Conservation (phyloP, 2,113 vertebrate species). For the Turdus rufiventris region DNA sequence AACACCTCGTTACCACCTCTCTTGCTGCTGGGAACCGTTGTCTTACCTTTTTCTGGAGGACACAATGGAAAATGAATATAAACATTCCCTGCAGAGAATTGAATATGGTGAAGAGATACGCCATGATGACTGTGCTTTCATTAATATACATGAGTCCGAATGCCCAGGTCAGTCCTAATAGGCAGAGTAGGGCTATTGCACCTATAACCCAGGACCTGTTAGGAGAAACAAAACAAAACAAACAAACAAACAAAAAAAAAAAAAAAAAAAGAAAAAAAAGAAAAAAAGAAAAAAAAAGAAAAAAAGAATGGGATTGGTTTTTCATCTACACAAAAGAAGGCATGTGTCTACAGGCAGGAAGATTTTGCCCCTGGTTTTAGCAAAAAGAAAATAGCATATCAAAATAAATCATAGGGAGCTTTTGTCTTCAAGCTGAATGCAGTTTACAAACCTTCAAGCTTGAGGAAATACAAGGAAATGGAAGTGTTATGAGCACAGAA, state of each 20-base stretch:
- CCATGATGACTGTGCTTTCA: constrained; percentile 99
- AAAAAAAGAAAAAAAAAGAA: neutral
- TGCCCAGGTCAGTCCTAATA: constrained; percentile 97
- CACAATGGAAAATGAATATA: constrained; percentile 99
- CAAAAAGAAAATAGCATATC: neutral
- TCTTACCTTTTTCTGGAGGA: constrained; percentile 97
- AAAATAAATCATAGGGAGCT: neutral
- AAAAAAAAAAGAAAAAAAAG: neutral
- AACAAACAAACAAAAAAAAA: neutral
- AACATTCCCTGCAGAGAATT: constrained; percentile 99
- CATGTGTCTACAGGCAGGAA: neutral
- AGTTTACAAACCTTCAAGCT: constrained; percentile 55
- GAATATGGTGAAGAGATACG: constrained; percentile 99
- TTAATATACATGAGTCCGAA: constrained; percentile 99
- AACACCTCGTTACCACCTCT: neutral
- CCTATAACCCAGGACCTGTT: constrained; percentile 97
- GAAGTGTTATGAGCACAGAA: constrained; percentile 54
- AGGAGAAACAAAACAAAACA: constrained; percentile 32
- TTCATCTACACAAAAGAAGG: neutral
- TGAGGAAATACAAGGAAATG: constrained; percentile 60
- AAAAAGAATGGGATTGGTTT: neutral
- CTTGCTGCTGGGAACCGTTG: neutral
- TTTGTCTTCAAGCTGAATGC: constrained; percentile 47
- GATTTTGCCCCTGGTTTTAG: constrained; percentile 8
- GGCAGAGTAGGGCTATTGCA: constrained; percentile 93